Percentiles rank a stretch among this genome's conserved stretches.
phyloP scores from a whole-genome alignment of 2,888 invertebrate species.

The Nomada lathburiana region DNA sequence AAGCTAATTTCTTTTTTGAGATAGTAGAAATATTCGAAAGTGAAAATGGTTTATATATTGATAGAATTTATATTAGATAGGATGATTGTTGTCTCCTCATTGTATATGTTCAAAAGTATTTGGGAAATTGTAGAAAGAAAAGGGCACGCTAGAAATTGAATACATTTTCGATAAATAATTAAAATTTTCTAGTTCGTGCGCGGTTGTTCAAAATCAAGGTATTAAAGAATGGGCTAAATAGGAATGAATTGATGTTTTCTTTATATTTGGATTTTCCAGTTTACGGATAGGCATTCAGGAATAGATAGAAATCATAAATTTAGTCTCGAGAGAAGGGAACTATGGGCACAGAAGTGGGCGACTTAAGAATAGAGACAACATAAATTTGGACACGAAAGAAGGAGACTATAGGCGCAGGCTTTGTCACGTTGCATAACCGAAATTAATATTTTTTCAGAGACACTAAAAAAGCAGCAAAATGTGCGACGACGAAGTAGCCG shows the following conservation, averaged over 20 bases:
- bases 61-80: background rate
- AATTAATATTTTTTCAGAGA: conserved; percentile 64
- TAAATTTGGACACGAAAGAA: too few species aligned
- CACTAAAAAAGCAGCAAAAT: conserved; percentile 92
- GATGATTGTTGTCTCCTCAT: too few species aligned
- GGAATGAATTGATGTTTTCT: too few species aligned
- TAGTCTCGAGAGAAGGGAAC: background rate
- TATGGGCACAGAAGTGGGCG: too few species aligned
- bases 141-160: background rate
- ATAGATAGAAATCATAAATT: background rate
- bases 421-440: background rate
- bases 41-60: background rate
- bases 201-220: background rate
- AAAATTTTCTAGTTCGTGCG: background rate
- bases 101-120: background rate
- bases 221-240: background rate
- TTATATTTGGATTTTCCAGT: too few species aligned
- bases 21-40: background rate
- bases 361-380: background rate
- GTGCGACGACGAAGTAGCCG: conserved; percentile 98
- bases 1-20: background rate
- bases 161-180: background rate
- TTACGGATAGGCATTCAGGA: too few species aligned
- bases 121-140: background rate
- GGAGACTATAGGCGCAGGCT: background rate